A percentile compares a stretch with the other conserved stretches of the same genome.
Evolutionary conservation across 2,797 vertebrate species (phyloP).

Genomic region (Danio aesculapii): DNA sequence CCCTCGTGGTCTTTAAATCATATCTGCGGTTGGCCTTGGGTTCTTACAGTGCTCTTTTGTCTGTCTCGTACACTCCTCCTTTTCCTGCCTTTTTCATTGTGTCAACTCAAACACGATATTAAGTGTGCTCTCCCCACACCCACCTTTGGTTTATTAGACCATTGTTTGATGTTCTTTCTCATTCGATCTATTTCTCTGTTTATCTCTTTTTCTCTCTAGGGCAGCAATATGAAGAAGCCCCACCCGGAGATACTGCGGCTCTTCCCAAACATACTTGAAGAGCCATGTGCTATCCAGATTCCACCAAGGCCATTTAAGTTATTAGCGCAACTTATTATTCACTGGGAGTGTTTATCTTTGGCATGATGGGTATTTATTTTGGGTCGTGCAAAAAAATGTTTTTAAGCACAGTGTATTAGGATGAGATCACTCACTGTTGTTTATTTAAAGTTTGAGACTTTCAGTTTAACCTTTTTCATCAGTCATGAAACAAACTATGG

Average conservation of each 20-base stretch:
- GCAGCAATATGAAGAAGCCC: conserved; percentile 12
- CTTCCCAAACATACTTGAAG: conserved; percentile 24
- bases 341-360: conserved; percentile 20
- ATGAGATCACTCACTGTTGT: not conserved
- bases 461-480: not conserved
- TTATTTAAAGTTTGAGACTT: not conserved
- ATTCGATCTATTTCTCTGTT: not conserved
- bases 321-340: conserved; percentile 9
- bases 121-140: conserved; percentile 20
- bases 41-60: not conserved
- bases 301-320: conserved; percentile 24
- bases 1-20: conserved; percentile 39
- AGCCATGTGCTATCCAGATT: conserved; percentile 61
- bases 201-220: conserved; percentile 8
- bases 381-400: not conserved
- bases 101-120: conserved; percentile 6
- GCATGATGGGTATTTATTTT: conserved; percentile 8
- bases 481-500: not conserved
- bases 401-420: not conserved
- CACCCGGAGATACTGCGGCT: conserved; percentile 36
- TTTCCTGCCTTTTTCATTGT: not conserved
- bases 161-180: conserved; percentile 8
- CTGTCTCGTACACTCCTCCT: conserved; percentile 6
- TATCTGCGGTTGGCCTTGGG: conserved; percentile 22
- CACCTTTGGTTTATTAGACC: conserved; percentile 26